Conservation (phyloP, 2,797 vertebrate genomes). For the Staurois parvus region DNA sequence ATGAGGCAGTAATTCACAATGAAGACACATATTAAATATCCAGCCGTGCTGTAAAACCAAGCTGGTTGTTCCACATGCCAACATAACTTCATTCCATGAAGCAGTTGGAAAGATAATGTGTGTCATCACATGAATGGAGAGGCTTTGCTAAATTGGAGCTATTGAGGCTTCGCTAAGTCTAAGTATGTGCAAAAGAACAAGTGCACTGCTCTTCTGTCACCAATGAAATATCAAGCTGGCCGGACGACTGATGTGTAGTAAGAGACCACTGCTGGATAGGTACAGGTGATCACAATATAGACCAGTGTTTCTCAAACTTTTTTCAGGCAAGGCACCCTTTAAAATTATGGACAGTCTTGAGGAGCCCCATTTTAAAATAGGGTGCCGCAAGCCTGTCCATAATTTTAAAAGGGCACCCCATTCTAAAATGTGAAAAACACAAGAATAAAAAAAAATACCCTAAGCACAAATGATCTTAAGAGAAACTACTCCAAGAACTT, state of each 20-base stretch:
- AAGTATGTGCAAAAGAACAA: constrained; percentile 30
- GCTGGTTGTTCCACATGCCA: constrained; percentile 31
- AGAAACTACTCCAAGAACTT: too few relatives aligned
- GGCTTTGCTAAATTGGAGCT: constrained; percentile 33
- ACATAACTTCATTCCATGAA: constrained; percentile 46
- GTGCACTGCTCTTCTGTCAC: constrained; percentile 15
- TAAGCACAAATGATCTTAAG: too few relatives aligned
- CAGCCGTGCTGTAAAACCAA: constrained; percentile 39
- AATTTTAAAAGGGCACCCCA: too few relatives aligned
- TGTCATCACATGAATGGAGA: constrained; percentile 49
- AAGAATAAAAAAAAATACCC: too few relatives aligned
- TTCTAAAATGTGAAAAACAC: too few relatives aligned
- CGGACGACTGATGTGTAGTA: not conserved
- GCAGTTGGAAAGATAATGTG: constrained; percentile 54
- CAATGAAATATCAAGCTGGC: constrained; percentile 38
- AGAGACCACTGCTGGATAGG: not conserved
- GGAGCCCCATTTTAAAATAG: too few relatives aligned
- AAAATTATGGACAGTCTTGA: too few relatives aligned
- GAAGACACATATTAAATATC: constrained; percentile 48
- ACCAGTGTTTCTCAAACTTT: too few relatives aligned
- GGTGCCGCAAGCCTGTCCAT: too few relatives aligned
- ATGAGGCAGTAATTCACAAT: constrained; percentile 18
- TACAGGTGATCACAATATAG: constrained; percentile 2
- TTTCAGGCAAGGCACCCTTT: too few relatives aligned
- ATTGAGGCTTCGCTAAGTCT: constrained; percentile 34